Evolutionary conservation across 2,797 vertebrate genomes (phyloP), one percentile per base, ranked within the genome.

Genomic region (Oreonectes daqikongensis): DNA sequence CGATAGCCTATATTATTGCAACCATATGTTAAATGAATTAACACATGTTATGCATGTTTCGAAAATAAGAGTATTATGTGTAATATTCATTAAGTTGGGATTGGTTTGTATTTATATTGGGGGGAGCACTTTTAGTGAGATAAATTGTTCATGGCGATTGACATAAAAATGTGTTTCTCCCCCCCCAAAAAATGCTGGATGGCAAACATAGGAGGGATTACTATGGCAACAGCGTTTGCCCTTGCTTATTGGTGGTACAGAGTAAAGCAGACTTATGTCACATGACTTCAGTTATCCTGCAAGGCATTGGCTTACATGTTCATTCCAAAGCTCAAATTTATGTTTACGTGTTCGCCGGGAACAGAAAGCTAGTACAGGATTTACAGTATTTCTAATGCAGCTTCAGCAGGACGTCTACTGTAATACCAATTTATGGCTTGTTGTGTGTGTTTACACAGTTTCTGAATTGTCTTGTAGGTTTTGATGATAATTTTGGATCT

Each of bases 161-260:
- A 74, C 48, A 42, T 67, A 46, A 76, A 60, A 72, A 73, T 64
- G 38, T 30, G 69, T 63, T 70, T 46, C 11, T n/a, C n/a, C n/a
- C 32, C 67, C 50, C 44, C 24, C 0, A 32, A 70, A 80, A 75
- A 75, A 79, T 63, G 72, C 83, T 79, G 69, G 72, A 77, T 82
- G 75, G 81, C 81, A 84, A 84, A 82, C 79, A 82, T 81, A 74
- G 79, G 76, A 55, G 78, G 79, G 81, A 84, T 84, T 82, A 81
- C 83, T 84, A 84, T 84, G 83, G 83, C 83, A 84, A 84, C 83
- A 82, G 81, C 70, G 69, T 81, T 82, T 84, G 83, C 76, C 70
- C 76, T 84, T 48, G 38, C 70, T 84, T 77, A 82, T 81, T 84
- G 81, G 83, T 77, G 72, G 79, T 75, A 82, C 79, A 78, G 79